Base-by-base conservation (phyloP, 2,888 invertebrate genomes). In the Epinotia demarniana region DNA sequence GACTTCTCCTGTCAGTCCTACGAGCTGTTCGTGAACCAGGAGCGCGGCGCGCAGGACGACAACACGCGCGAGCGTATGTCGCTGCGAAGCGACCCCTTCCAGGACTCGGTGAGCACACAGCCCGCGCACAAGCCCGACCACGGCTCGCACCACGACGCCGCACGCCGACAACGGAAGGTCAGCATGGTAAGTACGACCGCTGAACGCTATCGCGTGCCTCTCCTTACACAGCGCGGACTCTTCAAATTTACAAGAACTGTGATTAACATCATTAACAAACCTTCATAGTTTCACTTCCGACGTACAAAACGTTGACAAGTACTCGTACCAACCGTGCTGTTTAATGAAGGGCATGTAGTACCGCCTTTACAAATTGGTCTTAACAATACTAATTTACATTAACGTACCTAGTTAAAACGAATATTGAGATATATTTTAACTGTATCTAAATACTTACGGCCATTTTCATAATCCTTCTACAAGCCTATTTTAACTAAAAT, bases 1-100 rank as follows among this genome's bases (percentile, higher is more conserved):
- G 98, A 97, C 90, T 97, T 97, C 91, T 98, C 98, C 78, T 98
- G 97, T 90, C 97, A 97, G 89, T 98, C 98, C 92, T 98, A 98
- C 95, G 98, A 98, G 93, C 95, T 97, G 82, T 98, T 98, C 93
- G 97, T 98, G 81, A 97, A 97, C 86, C 98, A 98, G 90, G 98
- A 97, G 86, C 97, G 97, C 85, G 97, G 97, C 85, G 97, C 97
- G 91, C 96, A 96, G 87, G 98, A 98, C 90, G 98, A 98, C 95
- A 97, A 97, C 95, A 97, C 97, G 85, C 97, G 97, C 92, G 97
- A 98, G 91, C 97, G 97, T 92, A 98, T 98, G 96, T 98, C 98
- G 94, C 97, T 98, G 85, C 96, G 98, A 88, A 97, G 97, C 90
- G 97, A 97, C 94, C 97, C 97, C 95, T 96, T 97, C 95, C 92